Conservation (phyloP, 2,797 vertebrate species). For the Eulemur albifrons region DNA sequence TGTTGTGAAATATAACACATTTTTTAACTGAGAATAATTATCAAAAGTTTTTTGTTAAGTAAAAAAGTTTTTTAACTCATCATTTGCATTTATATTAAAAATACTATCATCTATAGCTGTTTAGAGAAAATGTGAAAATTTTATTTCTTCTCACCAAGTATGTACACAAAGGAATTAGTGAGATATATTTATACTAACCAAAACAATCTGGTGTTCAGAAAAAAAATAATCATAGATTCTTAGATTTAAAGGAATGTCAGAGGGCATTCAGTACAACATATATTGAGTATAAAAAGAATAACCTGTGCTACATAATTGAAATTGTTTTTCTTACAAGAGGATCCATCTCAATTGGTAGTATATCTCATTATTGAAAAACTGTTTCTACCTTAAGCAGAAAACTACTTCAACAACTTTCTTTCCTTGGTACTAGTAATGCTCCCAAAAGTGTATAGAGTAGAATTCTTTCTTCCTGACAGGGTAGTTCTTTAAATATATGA, state of each 20-base stretch:
- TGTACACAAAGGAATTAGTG: not conserved
- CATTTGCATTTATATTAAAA: constrained; percentile 4
- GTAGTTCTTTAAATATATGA: not conserved
- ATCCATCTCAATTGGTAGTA: not conserved
- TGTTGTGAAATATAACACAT: not conserved
- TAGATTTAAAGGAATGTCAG: not conserved
- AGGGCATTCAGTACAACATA: not conserved
- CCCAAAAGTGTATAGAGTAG: not conserved
- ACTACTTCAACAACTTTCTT: not conserved
- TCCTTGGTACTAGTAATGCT: not conserved
- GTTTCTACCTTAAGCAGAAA: not conserved
- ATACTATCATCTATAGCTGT: not conserved
- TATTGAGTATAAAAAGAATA: not conserved
- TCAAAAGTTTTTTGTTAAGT: not conserved
- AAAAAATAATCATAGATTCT: not conserved
- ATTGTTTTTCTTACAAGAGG: not conserved
- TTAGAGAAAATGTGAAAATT: not conserved
- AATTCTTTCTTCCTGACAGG: not conserved
- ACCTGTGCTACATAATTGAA: not conserved
- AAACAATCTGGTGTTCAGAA: not conserved
- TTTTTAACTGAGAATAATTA: not conserved
- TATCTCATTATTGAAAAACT: not conserved
- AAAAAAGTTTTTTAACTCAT: not conserved
- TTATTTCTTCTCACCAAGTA: not conserved
- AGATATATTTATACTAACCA: not conserved